These are phyloP conservation scores for Macrotus californicus DNA, from an alignment of 2,113 vertebrate genomes.

Conservation along the genomic window DNA sequence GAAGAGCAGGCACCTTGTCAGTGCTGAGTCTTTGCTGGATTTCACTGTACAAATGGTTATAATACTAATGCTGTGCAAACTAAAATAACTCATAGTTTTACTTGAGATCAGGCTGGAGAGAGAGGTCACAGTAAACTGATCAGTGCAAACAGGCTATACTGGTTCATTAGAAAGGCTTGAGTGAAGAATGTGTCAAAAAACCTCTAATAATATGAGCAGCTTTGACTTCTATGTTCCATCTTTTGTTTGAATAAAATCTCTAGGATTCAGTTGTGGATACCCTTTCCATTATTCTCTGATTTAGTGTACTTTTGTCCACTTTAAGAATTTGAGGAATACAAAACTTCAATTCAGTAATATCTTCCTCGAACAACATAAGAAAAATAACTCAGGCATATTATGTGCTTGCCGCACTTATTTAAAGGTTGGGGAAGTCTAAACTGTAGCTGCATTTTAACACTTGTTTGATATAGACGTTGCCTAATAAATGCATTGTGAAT, in stretches of 20 bases:
- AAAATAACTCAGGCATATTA: neutral
- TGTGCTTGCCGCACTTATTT: neutral
- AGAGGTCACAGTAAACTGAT: neutral
- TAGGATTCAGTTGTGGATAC: constrained; percentile 6
- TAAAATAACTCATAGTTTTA: neutral
- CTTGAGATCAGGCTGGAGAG: neutral
- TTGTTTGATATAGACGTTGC: neutral
- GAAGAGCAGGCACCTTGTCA: neutral
- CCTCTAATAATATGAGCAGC: neutral
- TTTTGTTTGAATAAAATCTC: neutral
- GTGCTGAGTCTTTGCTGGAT: neutral
- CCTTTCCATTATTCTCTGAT: neutral
- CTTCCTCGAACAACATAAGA: neutral
- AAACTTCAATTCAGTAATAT: neutral
- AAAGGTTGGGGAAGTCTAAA: neutral
- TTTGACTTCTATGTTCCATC: neutral
- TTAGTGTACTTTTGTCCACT: neutral
- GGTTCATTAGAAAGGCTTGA: neutral
- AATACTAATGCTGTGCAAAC: neutral
- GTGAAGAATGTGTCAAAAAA: neutral
- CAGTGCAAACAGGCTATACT: neutral
- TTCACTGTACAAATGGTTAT: neutral
- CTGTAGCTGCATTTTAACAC: neutral
- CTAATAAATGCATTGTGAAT: neutral
- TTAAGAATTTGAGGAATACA: neutral